Evolutionary conservation across 2,888 invertebrate genomes (phyloP), one percentile per base, ranked within the genome.

Genomic region (Apamea monoglypha): DNA sequence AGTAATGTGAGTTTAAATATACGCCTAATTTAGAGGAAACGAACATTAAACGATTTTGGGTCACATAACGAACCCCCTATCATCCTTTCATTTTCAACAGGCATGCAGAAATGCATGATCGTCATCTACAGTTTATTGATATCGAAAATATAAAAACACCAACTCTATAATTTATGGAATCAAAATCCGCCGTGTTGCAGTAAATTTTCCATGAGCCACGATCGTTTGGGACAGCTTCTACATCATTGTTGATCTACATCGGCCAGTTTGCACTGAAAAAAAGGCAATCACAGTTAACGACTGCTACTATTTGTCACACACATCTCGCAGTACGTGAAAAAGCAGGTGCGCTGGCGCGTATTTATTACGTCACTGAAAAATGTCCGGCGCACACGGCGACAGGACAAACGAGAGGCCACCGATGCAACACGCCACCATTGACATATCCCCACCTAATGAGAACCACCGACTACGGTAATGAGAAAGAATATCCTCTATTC

Each of bases 361-460:
- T 94, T 94, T 93, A 91, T 93, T 93, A 92, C 91, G 91, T 93
- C 93, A 92, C 89, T 94, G 94, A 94, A 94, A 94, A 94, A 94
- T 94, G 94, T 91, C 91, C 88, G 80, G 89, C 92, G 91, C 94
- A 92, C 87, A 92, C 92, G 92, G 92, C 91, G 93, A 93, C 94
- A 93, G 92, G 92, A 94, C 94, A 94, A 95, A 94, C 94, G 94
- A 93, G 91, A 91, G 91, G 87, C 92, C 91, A 92, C 91, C 92
- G 91, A 88, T 91, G 90, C 90, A 85, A 91, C 92, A 92, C 92
- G 92, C 93, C 90, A 89, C 90, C 90, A 83, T 91, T 93, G 95
- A 95, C 94, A 94, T 93, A 94, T 93, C 89, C 93, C 88, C 90
- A 91, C 93, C 91, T 95, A 95, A 95, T 95, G 95, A 95, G 94